Evolutionary conservation across 2,797 vertebrate genomes (phyloP).

Genomic region (Phrynocephalus forsythii): DNA sequence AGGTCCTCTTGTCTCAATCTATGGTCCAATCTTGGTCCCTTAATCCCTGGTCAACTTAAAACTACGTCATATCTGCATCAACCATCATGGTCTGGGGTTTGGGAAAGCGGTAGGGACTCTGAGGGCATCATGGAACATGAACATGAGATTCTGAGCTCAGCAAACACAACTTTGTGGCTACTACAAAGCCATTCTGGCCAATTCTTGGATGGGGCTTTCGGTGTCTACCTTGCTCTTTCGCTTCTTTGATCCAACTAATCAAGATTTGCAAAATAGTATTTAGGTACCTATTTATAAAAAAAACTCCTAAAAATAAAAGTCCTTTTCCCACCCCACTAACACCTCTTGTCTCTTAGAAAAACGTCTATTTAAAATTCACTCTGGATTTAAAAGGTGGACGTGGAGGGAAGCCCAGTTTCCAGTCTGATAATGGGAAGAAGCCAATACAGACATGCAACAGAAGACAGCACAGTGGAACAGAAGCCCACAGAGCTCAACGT

Average conservation of each 20-base stretch:
- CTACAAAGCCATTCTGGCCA: conserved; percentile 43
- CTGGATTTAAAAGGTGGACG: conserved; percentile 41
- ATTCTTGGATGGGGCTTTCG: conserved; percentile 32
- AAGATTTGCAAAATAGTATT: conserved; percentile 40
- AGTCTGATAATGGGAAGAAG: conserved; percentile 75
- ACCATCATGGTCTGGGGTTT: background rate
- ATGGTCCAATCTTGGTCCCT: background rate
- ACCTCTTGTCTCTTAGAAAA: conserved; percentile 57
- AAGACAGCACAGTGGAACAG: conserved; percentile 54
- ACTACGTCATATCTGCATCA: background rate
- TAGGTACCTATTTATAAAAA: conserved; percentile 61
- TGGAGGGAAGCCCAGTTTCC: conserved; percentile 71
- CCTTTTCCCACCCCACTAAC: conserved; percentile 63
- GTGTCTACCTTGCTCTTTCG: conserved; percentile 44
- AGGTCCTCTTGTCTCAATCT: background rate
- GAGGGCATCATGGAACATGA: background rate
- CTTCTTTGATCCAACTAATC: conserved; percentile 34
- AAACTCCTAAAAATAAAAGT: conserved; percentile 39
- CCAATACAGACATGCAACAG: conserved; percentile 77
- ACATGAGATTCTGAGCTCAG: rapidly evolving
- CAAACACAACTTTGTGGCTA: conserved; percentile 35
- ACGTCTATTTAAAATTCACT: conserved; percentile 70
- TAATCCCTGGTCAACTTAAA: background rate
- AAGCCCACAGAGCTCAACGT: conserved; percentile 55
- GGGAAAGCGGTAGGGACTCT: background rate